These are phyloP conservation scores for Strigops habroptila DNA, from an alignment of 2,113 vertebrate species.

Conservation along the genomic window DNA sequence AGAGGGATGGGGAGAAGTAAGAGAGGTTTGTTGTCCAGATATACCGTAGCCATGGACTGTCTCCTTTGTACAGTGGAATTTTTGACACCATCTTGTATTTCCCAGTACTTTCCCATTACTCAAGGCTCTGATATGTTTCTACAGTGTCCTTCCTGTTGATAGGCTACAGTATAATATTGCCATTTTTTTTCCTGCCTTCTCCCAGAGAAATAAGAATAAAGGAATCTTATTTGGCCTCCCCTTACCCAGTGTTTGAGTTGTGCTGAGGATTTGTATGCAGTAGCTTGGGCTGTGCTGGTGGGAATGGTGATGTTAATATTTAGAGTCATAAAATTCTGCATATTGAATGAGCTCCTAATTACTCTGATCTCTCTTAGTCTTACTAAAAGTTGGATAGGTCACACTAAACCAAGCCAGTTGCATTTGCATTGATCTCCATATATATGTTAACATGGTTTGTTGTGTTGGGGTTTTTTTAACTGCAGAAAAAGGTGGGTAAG, in stretches of 20 bases:
- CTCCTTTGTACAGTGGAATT: not conserved
- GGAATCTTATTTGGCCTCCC: not conserved
- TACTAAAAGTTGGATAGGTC: conserved; percentile 39
- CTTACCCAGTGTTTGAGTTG: not conserved
- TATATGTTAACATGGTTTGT: not conserved
- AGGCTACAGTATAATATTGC: not conserved
- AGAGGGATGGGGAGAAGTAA: not conserved
- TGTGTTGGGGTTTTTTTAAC: not conserved
- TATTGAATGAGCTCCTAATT: conserved; percentile 62
- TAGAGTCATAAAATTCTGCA: conserved; percentile 59
- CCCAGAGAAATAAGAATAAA: not conserved
- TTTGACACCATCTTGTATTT: not conserved
- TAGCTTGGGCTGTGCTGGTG: not conserved
- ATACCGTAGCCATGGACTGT: not conserved
- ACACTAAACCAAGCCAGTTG: conserved; percentile 42
- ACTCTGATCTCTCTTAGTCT: conserved; percentile 42
- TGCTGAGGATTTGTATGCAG: conserved; percentile 19
- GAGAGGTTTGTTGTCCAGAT: not conserved
- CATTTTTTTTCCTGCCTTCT: not conserved
- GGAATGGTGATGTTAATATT: conserved; percentile 36
- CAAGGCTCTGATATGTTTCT: not conserved
- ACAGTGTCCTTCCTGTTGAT: not conserved
- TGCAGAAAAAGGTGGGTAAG: conserved; percentile 28
- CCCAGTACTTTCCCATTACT: not conserved
- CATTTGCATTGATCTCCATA: conserved; percentile 54